Conservation (phyloP, 2,113 vertebrate species). For the Rhinoptilus africanus region DNA sequence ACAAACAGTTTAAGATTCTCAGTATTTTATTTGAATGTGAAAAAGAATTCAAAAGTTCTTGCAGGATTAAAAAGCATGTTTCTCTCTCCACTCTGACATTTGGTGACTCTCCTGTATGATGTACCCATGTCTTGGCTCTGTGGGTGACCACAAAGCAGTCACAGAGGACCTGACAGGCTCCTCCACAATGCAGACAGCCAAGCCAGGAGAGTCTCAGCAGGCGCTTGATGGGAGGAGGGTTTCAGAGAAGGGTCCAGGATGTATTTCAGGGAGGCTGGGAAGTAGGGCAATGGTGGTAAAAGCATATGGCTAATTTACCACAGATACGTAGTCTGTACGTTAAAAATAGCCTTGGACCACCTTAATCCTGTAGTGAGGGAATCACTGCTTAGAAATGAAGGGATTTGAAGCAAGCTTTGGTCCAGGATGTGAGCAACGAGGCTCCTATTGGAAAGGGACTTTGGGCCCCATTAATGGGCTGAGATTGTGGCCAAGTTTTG, state of each 20-base stretch:
- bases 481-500: not conserved
- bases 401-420: not conserved
- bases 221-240: not conserved
- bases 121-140: no score
- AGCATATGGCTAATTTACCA: not conserved
- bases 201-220: not conserved
- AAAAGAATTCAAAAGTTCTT: not conserved
- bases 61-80: not conserved
- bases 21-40: not conserved
- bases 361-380: not conserved
- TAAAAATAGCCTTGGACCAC: not conserved
- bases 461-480: not conserved
- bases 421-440: not conserved
- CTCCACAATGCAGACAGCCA: not conserved
- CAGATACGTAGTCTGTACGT: not conserved
- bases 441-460: not conserved
- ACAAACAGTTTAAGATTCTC: not conserved
- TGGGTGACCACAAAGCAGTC: no score
- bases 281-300: not conserved
- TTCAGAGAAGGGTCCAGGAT: not conserved
- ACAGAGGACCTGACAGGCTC: no score
- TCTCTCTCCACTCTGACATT: not conserved
- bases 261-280: not conserved
- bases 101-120: not conserved
- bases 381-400: not conserved